Conservation (phyloP, 2,113 vertebrate genomes). For the Perca flavescens region DNA sequence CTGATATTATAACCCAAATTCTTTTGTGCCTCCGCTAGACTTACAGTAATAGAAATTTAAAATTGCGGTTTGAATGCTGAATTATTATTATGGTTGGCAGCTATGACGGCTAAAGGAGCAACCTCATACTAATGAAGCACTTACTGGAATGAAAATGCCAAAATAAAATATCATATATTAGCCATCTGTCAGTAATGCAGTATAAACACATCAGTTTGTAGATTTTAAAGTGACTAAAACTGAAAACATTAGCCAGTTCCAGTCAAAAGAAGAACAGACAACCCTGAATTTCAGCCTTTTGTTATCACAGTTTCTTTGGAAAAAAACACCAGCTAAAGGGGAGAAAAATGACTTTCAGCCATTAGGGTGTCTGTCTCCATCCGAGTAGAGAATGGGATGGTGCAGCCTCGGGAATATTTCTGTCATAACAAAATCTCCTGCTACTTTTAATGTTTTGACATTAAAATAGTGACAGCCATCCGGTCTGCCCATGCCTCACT, state of each 20-base stretch:
- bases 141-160: slow-evolving; percentile 64
- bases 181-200: slow-evolving; percentile 41
- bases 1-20: background rate
- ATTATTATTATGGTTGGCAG: slow-evolving; percentile 48
- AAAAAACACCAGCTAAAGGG: slow-evolving; percentile 34
- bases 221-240: slow-evolving; percentile 23
- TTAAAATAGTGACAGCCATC: slow-evolving; percentile 54
- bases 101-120: slow-evolving; percentile 4
- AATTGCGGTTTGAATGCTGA: slow-evolving; percentile 40
- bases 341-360: slow-evolving; percentile 59
- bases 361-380: slow-evolving; percentile 63
- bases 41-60: background rate
- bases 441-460: slow-evolving; percentile 71
- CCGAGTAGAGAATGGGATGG: slow-evolving; percentile 50
- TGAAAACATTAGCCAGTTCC: slow-evolving; percentile 6
- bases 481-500: slow-evolving; percentile 23
- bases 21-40: background rate
- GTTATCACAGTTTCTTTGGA: slow-evolving; percentile 49
- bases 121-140: slow-evolving; percentile 56
- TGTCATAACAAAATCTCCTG: slow-evolving; percentile 69
- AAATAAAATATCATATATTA: slow-evolving; percentile 55
- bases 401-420: slow-evolving; percentile 55
- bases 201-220: slow-evolving; percentile 33
- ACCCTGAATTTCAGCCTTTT: slow-evolving; percentile 47
- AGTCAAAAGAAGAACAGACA: slow-evolving; percentile 44